These are phyloP conservation scores for Xiphophorus maculatus DNA, from an alignment of 2,113 vertebrate species.

Conservation along the genomic window DNA sequence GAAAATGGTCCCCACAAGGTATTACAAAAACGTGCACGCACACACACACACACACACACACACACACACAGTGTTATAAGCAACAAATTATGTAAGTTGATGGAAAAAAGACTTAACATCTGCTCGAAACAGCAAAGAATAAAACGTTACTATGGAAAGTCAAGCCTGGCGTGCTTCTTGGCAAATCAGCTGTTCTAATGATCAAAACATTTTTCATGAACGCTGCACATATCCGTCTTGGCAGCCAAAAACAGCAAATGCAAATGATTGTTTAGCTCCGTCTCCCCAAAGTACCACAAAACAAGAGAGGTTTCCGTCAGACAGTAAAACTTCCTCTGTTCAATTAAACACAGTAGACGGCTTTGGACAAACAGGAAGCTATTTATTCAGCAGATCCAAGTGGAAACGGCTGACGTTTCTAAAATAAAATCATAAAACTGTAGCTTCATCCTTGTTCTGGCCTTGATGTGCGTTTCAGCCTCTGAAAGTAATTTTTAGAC, in stretches of 20 bases:
- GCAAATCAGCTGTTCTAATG: constrained; percentile 33
- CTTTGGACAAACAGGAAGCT: constrained; percentile 25
- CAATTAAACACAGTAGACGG: constrained; percentile 21
- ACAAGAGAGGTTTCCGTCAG: neutral
- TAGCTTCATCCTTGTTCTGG: constrained; percentile 8
- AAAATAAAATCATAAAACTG: constrained; percentile 7
- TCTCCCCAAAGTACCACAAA: constrained; percentile 27
- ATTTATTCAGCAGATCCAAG: constrained; percentile 13
- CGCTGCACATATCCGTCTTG: constrained; percentile 10
- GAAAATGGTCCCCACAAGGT: too few relatives aligned
- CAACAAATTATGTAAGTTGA: constrained; percentile 1
- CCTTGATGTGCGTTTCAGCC: neutral
- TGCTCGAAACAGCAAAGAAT: neutral
- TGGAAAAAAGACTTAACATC: neutral
- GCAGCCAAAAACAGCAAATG: constrained; percentile 16
- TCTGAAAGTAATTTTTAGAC: constrained; percentile 39
- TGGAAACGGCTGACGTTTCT: constrained; percentile 37
- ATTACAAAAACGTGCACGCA: too few relatives aligned
- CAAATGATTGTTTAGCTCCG: constrained; percentile 15
- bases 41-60: neutral
- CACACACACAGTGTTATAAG: neutral
- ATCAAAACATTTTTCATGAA: constrained; percentile 23
- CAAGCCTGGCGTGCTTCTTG: constrained; percentile 10
- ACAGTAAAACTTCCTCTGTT: constrained; percentile 13
- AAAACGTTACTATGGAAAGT: constrained; percentile 31